phyloP scores from a whole-genome alignment of 2,888 invertebrate genomes.

The Teleogryllus oceanicus region DNA sequence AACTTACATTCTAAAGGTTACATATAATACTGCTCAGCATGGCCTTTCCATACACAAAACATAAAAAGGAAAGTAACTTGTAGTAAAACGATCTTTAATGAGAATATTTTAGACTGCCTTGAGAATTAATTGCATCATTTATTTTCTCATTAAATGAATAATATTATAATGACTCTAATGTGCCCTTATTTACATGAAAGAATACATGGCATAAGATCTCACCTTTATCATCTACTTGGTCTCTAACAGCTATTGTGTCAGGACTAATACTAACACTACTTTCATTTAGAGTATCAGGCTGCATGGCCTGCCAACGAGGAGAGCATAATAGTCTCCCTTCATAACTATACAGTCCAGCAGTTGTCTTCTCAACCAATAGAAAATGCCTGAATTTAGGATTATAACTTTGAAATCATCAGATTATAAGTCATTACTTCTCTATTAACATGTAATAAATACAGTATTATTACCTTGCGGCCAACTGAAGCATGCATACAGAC shows the following conservation, averaged over 20 bases:
- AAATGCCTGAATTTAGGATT: conserved; percentile 66
- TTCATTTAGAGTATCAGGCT: conserved; percentile 74
- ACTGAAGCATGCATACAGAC: conserved; percentile 73
- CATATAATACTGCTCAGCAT: too few species aligned
- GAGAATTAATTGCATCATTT: neutral
- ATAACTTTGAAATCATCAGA: neutral
- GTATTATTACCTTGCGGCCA: conserved; percentile 71
- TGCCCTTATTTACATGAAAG: neutral
- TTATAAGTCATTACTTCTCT: too few species aligned
- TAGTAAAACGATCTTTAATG: too few species aligned
- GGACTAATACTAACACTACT: conserved; percentile 77
- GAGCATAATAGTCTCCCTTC: conserved; percentile 84
- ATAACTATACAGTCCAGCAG: conserved; percentile 85
- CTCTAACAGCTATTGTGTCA: conserved; percentile 82
- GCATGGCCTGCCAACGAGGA: conserved; percentile 80
- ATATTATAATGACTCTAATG: neutral
- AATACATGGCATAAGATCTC: conserved; percentile 38
- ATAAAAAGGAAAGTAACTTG: too few species aligned
- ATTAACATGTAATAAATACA: conserved; percentile 22
- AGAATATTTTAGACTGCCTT: too few species aligned
- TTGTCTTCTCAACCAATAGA: conserved; percentile 78
- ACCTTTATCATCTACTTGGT: conserved; percentile 81
- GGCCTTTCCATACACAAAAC: too few species aligned
- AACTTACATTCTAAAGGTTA: too few species aligned
- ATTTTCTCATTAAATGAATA: conserved; percentile 8